Conservation (phyloP, 2,113 vertebrate genomes). For the Micromys minutus region DNA sequence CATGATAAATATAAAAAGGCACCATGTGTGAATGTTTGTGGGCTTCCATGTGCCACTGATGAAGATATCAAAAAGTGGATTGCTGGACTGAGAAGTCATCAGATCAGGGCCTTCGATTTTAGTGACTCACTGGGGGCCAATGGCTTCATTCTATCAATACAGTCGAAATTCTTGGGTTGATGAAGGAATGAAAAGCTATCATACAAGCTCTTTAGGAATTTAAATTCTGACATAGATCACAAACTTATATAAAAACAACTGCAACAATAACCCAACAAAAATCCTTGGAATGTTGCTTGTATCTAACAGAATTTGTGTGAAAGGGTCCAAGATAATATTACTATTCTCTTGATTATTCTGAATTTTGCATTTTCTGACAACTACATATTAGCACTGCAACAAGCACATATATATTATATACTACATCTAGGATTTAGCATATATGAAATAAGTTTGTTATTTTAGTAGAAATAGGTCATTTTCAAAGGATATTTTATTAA, state of each 20-base stretch:
- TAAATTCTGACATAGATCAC: constrained; percentile 11
- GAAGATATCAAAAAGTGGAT: neutral
- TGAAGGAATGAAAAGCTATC: neutral
- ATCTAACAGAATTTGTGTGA: neutral
- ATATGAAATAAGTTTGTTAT: neutral
- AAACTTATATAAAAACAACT: neutral
- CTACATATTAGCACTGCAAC: neutral
- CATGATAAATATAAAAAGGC: neutral
- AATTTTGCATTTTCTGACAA: neutral
- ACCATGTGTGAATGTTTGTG: neutral
- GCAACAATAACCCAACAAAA: neutral
- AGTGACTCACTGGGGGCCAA: neutral
- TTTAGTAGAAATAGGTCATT: neutral
- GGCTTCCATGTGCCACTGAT: neutral
- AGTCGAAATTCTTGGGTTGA: neutral
- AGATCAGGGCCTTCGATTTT: neutral
- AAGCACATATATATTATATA: neutral
- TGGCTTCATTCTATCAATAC: neutral
- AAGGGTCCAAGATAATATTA: neutral
- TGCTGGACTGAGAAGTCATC: neutral
- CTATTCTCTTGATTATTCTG: neutral
- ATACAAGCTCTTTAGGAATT: neutral
- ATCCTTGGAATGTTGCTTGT: neutral
- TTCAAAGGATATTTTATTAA: neutral
- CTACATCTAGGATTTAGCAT: neutral